phyloP scores from a whole-genome alignment of 2,888 invertebrate genomes.

The Hydropsyche betteni region DNA sequence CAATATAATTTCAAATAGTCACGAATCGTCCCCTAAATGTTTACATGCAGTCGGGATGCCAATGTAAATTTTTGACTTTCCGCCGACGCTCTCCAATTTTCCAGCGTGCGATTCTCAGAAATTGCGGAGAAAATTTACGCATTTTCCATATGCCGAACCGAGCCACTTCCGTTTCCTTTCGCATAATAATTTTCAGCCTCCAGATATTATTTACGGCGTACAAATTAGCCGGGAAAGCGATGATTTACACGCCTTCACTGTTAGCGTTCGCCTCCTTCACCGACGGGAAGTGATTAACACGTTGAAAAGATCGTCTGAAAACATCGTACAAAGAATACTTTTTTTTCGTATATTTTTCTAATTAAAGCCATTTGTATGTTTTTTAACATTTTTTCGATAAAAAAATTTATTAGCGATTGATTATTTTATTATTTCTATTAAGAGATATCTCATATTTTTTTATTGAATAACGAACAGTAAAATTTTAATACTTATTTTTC shows the following conservation, averaged over 20 bases:
- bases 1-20: no score
- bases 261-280: not conserved
- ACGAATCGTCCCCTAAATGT: no score
- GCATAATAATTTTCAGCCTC: slow-evolving; percentile 27
- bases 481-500: no score
- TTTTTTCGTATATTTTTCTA: no score
- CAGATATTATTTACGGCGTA: slow-evolving; percentile 45
- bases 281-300: slow-evolving; percentile 35
- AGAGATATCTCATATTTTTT: no score
- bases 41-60: not conserved
- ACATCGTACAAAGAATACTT: no score
- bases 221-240: slow-evolving; percentile 43
- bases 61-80: slow-evolving; percentile 1
- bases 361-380: no score
- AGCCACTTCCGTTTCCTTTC: not conserved
- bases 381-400: no score
- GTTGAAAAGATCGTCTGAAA: not conserved
- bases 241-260: slow-evolving; percentile 33
- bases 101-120: not conserved
- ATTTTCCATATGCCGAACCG: slow-evolving; percentile 30
- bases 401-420: no score
- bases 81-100: not conserved
- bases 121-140: slow-evolving; percentile 7
- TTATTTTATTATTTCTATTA: no score
- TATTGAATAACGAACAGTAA: no score